Evolutionary conservation across 2,797 vertebrate genomes (phyloP), one percentile per base, ranked within the genome.

Genomic region (Esox masquinongy): DNA sequence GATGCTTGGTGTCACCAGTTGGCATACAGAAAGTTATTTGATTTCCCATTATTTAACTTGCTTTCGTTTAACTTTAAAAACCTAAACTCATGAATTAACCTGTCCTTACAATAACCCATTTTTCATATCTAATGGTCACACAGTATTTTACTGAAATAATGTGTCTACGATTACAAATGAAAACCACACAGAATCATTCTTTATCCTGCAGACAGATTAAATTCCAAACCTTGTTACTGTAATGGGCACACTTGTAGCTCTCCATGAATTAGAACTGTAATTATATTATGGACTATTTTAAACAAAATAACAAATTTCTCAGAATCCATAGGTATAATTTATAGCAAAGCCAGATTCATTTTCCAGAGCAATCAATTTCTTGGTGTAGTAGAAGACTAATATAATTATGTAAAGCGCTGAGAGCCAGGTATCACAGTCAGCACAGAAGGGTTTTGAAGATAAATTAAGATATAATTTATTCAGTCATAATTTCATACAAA

Each of bases 401-500:
- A 95, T 96, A 97, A 97, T 96, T 95, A 95, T 95, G 93, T 94
- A 96, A 97, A 95, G 96, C 93, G 94, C 91, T 88, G 93, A 95
- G 95, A 95, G 95, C 93, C 93, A 93, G 95, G 92, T 95, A 94
- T 96, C 95, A 88, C 94, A 94, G 93, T 96, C 94, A 96, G 94
- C 96, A 95, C 94, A 95, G 94, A 93, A 92, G 92, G 92, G 92
- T 94, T 93, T 90, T 90, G 93, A 99, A 98, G 97, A 99, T 98
- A 97, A 99, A 99, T 99, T 97, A 98, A 98, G 96, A 97, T 95
- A 95, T 96, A 97, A 96, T 98, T 98, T 96, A 98, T 98, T 98
- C 96, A 95, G 93, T 94, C 94, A 93, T 98, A 98, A 99, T 99
- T 98, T 97, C 94, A 95, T 95, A 95, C 93, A 92, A 93, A 93